Conservation (phyloP, 2,797 vertebrate species). For the Cyclopterus lumpus region DNA sequence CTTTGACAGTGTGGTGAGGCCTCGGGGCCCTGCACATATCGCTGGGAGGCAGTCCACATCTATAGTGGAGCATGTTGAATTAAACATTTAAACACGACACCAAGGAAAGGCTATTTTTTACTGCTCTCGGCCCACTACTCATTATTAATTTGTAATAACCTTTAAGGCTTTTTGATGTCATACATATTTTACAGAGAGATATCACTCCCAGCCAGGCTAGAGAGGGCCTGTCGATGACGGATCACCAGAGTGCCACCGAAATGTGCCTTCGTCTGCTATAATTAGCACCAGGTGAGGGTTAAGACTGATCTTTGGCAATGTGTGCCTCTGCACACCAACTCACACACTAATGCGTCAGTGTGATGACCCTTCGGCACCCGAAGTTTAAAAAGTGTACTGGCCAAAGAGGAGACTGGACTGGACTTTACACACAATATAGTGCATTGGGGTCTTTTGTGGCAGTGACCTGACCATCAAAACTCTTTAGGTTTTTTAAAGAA, state of each 20-base stretch:
- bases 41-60: slow-evolving; percentile 77
- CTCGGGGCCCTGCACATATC: slow-evolving; percentile 38
- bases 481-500: slow-evolving; percentile 60
- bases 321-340: neutral
- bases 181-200: slow-evolving; percentile 88
- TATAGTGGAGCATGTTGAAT: slow-evolving; percentile 77
- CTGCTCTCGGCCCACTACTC: slow-evolving; percentile 80
- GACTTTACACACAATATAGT: slow-evolving; percentile 10
- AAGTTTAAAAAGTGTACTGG: slow-evolving; percentile 13
- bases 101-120: slow-evolving; percentile 84
- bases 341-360: slow-evolving; percentile 35
- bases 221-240: slow-evolving; percentile 80
- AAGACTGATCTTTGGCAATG: slow-evolving; percentile 47
- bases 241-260: slow-evolving; percentile 70
- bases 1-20: slow-evolving; percentile 42
- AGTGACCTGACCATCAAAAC: slow-evolving; percentile 41
- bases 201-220: slow-evolving; percentile 78
- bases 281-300: slow-evolving; percentile 80
- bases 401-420: neutral
- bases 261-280: slow-evolving; percentile 76
- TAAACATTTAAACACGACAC: slow-evolving; percentile 85
- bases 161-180: slow-evolving; percentile 89
- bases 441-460: slow-evolving; percentile 25
- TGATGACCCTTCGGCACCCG: neutral
- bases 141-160: slow-evolving; percentile 90